Evolutionary conservation across 1,140 invertebrate genomes (phyloP).

Genomic region (Atta cephalotes): DNA sequence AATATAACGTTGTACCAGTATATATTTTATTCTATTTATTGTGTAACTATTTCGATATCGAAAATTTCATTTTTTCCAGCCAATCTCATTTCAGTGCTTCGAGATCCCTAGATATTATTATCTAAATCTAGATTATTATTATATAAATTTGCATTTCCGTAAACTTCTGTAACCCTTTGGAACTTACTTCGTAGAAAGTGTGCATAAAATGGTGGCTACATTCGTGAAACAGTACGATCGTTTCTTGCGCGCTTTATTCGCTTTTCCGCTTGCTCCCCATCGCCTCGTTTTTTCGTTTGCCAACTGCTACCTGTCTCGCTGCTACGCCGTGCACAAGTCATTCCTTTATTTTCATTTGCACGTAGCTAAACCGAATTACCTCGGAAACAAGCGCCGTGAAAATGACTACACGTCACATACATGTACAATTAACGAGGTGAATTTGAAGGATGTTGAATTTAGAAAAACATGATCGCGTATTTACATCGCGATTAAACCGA

Average conservation of each 20-base stretch:
- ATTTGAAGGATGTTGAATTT: constrained; percentile 21
- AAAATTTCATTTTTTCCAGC: not conserved
- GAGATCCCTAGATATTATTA: constrained; percentile 26
- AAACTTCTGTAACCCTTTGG: constrained; percentile 15
- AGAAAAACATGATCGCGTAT: not conserved
- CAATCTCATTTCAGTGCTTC: constrained; percentile 36
- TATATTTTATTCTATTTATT: not conserved
- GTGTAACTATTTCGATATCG: not conserved
- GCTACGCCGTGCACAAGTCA: not conserved
- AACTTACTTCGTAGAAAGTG: constrained; percentile 30
- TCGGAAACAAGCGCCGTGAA: constrained; percentile 22
- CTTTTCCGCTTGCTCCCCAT: constrained; percentile 17
- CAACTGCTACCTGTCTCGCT: constrained; percentile 30
- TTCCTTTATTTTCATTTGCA: constrained; percentile 43
- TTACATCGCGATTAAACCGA: not conserved
- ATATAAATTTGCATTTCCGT: constrained; percentile 16
- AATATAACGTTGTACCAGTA: not conserved
- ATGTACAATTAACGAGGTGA: constrained; percentile 38
- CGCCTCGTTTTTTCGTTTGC: constrained; percentile 31
- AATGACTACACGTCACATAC: constrained; percentile 28
- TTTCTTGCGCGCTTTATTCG: constrained; percentile 48
- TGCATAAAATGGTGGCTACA: constrained; percentile 50
- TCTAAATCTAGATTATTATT: too few species aligned
- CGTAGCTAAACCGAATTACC: constrained; percentile 56
- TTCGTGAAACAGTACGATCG: constrained; percentile 60